These are phyloP conservation scores for Dromococcyx pavoninus DNA, from an alignment of 2,797 vertebrate genomes.

Conservation along the genomic window DNA sequence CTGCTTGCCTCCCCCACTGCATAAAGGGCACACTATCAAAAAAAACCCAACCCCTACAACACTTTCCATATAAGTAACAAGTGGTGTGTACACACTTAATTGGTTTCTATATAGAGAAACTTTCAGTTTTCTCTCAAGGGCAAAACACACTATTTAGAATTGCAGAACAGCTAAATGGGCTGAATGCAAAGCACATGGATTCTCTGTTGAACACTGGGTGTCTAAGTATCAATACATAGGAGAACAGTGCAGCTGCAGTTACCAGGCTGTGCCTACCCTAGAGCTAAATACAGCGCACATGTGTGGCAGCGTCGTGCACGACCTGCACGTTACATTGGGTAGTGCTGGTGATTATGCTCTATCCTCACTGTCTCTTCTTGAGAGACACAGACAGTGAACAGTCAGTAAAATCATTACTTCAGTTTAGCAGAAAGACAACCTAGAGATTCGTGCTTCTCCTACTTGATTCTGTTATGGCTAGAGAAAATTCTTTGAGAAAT, in stretches of 20 bases:
- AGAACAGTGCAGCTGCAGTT: neutral
- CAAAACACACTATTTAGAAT: neutral
- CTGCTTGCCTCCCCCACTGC: neutral
- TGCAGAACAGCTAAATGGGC: neutral
- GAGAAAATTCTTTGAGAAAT: neutral
- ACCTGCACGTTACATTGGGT: too few relatives aligned
- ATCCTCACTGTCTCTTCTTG: neutral
- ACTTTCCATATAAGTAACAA: neutral
- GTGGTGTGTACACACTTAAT: accelerated
- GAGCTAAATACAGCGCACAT: neutral
- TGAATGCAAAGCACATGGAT: neutral
- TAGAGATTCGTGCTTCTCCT: neutral
- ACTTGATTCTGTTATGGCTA: neutral
- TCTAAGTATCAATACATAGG: accelerated
- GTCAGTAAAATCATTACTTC: neutral
- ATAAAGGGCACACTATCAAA: neutral
- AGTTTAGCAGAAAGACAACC: neutral
- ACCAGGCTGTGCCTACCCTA: neutral
- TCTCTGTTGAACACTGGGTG: neutral
- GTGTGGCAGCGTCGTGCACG: accelerated
- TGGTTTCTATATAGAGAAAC: neutral
- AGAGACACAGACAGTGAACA: neutral
- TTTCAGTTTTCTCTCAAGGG: neutral
- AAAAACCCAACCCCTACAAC: neutral
- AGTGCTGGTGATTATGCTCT: neutral